phyloP scores from a whole-genome alignment of 2,888 invertebrate genomes.

The Allophyes oxyacanthae region DNA sequence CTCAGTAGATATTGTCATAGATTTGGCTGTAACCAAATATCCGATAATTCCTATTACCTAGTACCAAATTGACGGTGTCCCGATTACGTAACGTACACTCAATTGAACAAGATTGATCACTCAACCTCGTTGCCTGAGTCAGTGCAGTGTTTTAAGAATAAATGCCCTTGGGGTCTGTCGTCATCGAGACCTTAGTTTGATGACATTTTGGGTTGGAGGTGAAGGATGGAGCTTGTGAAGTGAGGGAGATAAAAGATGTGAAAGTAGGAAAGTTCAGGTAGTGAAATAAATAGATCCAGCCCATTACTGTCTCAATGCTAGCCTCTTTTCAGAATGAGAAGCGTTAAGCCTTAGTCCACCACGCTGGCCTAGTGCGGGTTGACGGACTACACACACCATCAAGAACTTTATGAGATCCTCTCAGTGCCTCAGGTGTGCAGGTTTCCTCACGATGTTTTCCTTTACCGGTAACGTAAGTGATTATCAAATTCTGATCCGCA shows the following conservation, averaged over 20 bases:
- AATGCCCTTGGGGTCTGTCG: slow-evolving; percentile 59
- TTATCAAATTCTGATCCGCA: too few species aligned
- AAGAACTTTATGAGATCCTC: too few species aligned
- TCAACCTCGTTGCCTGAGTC: slow-evolving; percentile 75
- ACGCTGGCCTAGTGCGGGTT: too few species aligned
- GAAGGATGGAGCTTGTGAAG: slow-evolving; percentile 1
- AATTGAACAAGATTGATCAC: slow-evolving; percentile 84
- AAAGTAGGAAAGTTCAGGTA: neutral
- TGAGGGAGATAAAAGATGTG: neutral
- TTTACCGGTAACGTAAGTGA: too few species aligned
- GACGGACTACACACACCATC: too few species aligned
- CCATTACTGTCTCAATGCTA: too few species aligned
- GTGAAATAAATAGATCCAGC: neutral
- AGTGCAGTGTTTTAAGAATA: slow-evolving; percentile 61
- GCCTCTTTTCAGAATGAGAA: too few species aligned
- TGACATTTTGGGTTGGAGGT: slow-evolving; percentile 23
- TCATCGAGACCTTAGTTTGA: slow-evolving; percentile 43
- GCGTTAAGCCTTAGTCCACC: too few species aligned
- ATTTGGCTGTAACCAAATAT: slow-evolving; percentile 32
- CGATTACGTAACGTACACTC: slow-evolving; percentile 72
- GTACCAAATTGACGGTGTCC: slow-evolving; percentile 50
- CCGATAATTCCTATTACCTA: slow-evolving; percentile 56
- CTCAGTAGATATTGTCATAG: neutral
- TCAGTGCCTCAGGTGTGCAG: too few species aligned
- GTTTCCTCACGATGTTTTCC: too few species aligned